Evolutionary conservation across 2,888 invertebrate species (phyloP), one percentile per base, ranked within the genome.

Genomic region (Camptogramma bilineatum): DNA sequence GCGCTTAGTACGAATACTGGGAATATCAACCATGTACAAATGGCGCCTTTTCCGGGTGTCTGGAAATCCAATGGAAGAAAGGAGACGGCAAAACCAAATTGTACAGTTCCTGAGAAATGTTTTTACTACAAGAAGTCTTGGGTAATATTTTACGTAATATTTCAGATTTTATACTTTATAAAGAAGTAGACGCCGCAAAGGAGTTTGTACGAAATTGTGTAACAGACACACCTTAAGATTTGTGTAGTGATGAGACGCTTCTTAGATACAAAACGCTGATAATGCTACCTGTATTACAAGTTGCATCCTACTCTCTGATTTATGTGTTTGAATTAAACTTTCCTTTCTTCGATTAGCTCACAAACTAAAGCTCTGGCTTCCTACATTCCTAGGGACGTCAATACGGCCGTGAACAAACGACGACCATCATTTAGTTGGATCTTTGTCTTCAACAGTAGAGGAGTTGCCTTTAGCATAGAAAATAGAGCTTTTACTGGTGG

Each of bases 281-380:
- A 65, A 52, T 31, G 56, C 57, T 65, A 65, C 56, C 44, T 34
- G 65, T 61, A 56, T 57, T 65, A 53, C 58, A 58, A 39, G 57
- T 52, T 61, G 61, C 65, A 54, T 53, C 52, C 21, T 21, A 21
- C 28, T 39, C 31, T 46, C 19, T 47, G 54, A 66, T 66, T 55
- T 59, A 62, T 66, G 62, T n/a, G 57, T 44, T 61, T 61, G 31
- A 19, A 61, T 51, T 54, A 51, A 61, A 50, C 66, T 66, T 66
- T 66, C 65, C 62, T 58, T 66, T 66, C 46, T 51, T 66, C 58
- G 58, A 55, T 64, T 57, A 61, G 19, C 52, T 52, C 52, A 62
- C 28, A 55, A 24, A 31, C 3, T 16, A 42, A 50, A 39, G 34
- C 34, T 39, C 34, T 39, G 34, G 34, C 13, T 39, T 39, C 13